phyloP scores from a whole-genome alignment of 2,113 vertebrate species.

The Alethe diademata region DNA sequence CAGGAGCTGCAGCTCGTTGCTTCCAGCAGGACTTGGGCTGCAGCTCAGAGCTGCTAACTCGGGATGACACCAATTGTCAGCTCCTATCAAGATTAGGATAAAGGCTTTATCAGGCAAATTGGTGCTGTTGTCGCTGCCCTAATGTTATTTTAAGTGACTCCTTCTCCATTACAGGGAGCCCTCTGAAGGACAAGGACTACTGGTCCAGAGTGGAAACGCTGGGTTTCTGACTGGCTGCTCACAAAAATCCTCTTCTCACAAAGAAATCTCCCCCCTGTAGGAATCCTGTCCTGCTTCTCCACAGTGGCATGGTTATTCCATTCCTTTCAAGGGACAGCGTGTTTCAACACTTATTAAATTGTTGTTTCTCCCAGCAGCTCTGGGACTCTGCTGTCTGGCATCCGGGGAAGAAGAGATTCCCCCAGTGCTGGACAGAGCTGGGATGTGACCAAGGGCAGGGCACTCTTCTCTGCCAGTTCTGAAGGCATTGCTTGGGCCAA shows the following conservation, averaged over 20 bases:
- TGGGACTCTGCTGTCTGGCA: not conserved
- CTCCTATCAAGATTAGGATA: not conserved
- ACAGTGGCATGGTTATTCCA: not conserved
- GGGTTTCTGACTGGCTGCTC: not conserved
- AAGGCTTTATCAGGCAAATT: constrained; percentile 27
- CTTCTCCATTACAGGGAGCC: not conserved
- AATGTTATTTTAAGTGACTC: constrained; percentile 10
- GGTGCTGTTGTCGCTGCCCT: not conserved
- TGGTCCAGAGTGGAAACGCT: accelerated
- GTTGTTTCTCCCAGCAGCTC: constrained; percentile 2
- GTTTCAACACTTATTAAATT: not conserved
- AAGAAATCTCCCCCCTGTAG: not conserved
- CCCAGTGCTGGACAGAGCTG: not conserved
- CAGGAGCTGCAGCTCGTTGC: not conserved
- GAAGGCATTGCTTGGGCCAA: not conserved
- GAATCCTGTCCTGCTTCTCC: not conserved
- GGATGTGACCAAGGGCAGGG: not conserved
- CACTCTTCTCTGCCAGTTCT: not conserved
- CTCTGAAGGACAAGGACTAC: not conserved
- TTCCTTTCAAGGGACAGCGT: not conserved
- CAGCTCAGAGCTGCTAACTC: constrained; percentile 7
- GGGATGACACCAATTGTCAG: constrained; percentile 37
- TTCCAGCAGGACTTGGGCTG: not conserved
- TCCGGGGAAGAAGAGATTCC: not conserved
- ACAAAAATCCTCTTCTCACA: not conserved